Evolutionary conservation across 2,888 invertebrate species (phyloP).

Genomic region (Ophion ellenae): DNA sequence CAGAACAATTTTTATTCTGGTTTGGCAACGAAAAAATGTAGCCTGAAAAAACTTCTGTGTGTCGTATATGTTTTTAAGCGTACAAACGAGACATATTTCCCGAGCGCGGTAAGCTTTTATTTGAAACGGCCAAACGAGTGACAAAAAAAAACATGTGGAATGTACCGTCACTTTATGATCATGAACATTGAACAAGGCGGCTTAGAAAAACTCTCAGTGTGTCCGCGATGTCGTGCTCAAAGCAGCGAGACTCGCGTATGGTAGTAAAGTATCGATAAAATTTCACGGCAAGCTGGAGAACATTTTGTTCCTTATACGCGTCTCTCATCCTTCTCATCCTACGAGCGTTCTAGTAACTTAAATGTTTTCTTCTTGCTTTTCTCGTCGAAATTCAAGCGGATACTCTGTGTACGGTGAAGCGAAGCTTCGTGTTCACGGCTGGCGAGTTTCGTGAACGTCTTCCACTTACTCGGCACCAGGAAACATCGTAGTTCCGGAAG

Average conservation of each 20-base stretch:
- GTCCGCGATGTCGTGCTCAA: background rate
- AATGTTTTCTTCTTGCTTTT: background rate
- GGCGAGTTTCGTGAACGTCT: constrained; percentile 33
- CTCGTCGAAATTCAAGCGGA: constrained; percentile 29
- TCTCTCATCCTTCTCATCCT: background rate
- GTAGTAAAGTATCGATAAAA: constrained; percentile 35
- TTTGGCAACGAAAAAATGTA: background rate
- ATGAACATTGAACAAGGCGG: constrained; percentile 11
- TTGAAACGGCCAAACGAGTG: background rate
- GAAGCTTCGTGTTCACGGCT: constrained; percentile 15
- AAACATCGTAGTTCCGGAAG: constrained; percentile 6
- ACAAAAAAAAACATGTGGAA: background rate
- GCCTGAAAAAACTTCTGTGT: background rate
- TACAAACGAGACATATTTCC: background rate
- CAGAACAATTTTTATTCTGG: background rate
- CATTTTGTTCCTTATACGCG: constrained; percentile 1
- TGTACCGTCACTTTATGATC: background rate
- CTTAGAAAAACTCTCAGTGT: constrained; percentile 25
- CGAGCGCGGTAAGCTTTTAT: background rate
- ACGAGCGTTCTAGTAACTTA: background rate
- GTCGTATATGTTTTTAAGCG: background rate
- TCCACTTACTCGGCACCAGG: constrained; percentile 26
- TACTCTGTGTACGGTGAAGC: background rate
- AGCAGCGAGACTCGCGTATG: background rate
- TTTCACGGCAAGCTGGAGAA: constrained; percentile 16